Conservation (phyloP, 2,888 invertebrate genomes). For the Masnerella sp. region DNA sequence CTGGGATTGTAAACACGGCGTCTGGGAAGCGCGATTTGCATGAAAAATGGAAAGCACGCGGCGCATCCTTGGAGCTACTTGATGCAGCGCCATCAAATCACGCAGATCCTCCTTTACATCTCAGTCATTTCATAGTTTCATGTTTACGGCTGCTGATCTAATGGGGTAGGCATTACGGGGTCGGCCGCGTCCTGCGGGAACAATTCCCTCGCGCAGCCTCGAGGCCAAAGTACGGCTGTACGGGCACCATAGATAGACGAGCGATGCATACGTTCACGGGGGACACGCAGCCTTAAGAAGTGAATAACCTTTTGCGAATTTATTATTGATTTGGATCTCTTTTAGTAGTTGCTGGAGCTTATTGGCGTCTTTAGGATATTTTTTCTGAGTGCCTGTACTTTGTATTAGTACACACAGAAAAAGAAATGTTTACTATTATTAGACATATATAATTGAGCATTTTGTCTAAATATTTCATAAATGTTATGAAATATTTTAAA, state of each 20-base stretch:
- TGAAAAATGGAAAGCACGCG: slow-evolving; percentile 18
- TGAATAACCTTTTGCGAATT: slow-evolving; percentile 14
- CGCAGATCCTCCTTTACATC: slow-evolving; percentile 21
- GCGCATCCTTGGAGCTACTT: slow-evolving; percentile 23
- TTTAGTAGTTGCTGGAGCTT: too few relatives aligned
- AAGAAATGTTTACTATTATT: too few relatives aligned
- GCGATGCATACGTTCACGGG: neutral
- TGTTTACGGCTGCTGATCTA: slow-evolving; percentile 18
- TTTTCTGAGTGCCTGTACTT: too few relatives aligned
- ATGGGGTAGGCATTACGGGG: slow-evolving; percentile 20
- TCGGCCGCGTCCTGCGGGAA: slow-evolving; percentile 15
- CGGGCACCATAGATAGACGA: slow-evolving; percentile 6
- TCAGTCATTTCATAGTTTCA: slow-evolving; percentile 22
- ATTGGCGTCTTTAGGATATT: too few relatives aligned
- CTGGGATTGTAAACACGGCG: neutral
- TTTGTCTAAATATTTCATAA: too few relatives aligned
- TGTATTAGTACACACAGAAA: too few relatives aligned
- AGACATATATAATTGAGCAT: too few relatives aligned
- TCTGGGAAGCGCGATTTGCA: slow-evolving; percentile 6
- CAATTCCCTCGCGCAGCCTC: slow-evolving; percentile 10
- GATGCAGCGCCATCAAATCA: slow-evolving; percentile 22
- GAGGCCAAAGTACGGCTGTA: slow-evolving; percentile 12
- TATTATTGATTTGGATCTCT: slow-evolving; percentile 8
- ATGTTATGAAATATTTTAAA: too few relatives aligned
- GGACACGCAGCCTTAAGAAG: slow-evolving; percentile 9